Conservation (phyloP, 2,888 invertebrate species). For the Synanthedon andrenaeformis region DNA sequence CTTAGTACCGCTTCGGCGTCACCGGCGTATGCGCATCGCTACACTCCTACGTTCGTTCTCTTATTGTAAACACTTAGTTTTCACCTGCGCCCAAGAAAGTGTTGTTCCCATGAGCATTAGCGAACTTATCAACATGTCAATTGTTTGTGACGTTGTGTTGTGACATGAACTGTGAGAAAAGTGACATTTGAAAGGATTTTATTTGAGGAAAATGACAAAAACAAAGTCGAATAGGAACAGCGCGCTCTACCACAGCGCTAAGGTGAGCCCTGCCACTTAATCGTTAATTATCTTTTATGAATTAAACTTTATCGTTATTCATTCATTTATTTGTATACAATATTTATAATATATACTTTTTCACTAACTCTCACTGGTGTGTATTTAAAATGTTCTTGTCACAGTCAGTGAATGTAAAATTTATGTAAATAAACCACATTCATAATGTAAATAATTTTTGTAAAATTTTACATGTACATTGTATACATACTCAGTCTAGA, state of each 20-base stretch:
- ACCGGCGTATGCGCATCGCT: slow-evolving; percentile 23
- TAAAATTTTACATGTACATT: too few relatives aligned
- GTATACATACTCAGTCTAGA: too few relatives aligned
- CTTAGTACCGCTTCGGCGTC: slow-evolving; percentile 45
- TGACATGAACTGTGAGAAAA: slow-evolving; percentile 44
- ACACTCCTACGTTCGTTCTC: slow-evolving; percentile 62
- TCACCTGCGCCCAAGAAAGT: slow-evolving; percentile 26
- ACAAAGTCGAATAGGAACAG: slow-evolving; percentile 68
- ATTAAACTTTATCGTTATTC: not conserved
- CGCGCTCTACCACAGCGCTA: slow-evolving; percentile 81
- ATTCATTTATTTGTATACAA: too few relatives aligned
- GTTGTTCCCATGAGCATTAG: slow-evolving; percentile 33
- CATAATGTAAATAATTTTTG: too few relatives aligned
- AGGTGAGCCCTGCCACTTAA: slow-evolving; percentile 67
- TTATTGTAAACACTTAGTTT: slow-evolving; percentile 53
- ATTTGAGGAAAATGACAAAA: slow-evolving; percentile 64
- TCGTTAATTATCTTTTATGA: slow-evolving; percentile 10
- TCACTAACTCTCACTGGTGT: too few relatives aligned
- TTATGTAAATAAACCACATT: not conserved
- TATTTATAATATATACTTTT: too few relatives aligned
- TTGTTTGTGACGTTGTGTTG: slow-evolving; percentile 32
- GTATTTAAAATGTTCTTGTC: too few relatives aligned
- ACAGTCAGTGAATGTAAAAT: not conserved
- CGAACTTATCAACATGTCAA: slow-evolving; percentile 40
- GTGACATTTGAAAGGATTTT: slow-evolving; percentile 34